Evolutionary conservation across 2,888 invertebrate genomes (phyloP).

Genomic region (Pristionchus exspectatus): DNA sequence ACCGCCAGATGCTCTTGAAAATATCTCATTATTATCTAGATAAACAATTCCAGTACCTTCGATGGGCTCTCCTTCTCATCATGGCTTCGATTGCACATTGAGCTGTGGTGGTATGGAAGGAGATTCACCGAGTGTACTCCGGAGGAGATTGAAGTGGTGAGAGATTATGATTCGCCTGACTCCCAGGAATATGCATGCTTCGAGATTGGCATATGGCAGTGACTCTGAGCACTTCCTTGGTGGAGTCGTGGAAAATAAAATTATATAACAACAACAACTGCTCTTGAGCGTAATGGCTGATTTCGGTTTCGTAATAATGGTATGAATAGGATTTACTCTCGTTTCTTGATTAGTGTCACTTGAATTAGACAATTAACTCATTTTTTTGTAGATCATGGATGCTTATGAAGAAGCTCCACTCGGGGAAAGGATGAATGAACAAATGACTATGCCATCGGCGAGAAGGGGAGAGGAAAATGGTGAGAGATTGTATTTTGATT

Average conservation of each 20-base stretch:
- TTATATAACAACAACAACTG: neutral
- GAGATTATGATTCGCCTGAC: neutral
- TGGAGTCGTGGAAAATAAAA: neutral
- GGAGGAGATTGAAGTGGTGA: constrained; percentile 35
- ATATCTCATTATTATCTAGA: neutral
- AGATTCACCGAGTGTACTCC: constrained; percentile 12
- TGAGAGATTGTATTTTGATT: neutral
- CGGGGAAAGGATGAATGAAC: neutral
- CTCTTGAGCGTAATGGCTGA: no score
- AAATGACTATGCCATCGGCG: neutral
- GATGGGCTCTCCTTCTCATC: neutral
- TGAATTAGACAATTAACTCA: neutral
- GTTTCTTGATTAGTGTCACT: neutral
- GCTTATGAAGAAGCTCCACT: neutral
- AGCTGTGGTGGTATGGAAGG: constrained; percentile 41
- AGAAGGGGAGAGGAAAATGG: neutral
- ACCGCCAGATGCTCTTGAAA: no score
- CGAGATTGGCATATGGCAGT: neutral
- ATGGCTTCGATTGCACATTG: constrained; percentile 43
- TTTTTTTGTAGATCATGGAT: constrained; percentile 5
- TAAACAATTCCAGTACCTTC: constrained; percentile 30
- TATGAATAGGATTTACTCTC: neutral
- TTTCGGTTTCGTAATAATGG: no score
- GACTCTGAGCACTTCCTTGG: neutral
- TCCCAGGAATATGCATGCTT: neutral